Evolutionary conservation across 2,797 vertebrate species (phyloP).

Genomic region (Lacerta agilis): DNA sequence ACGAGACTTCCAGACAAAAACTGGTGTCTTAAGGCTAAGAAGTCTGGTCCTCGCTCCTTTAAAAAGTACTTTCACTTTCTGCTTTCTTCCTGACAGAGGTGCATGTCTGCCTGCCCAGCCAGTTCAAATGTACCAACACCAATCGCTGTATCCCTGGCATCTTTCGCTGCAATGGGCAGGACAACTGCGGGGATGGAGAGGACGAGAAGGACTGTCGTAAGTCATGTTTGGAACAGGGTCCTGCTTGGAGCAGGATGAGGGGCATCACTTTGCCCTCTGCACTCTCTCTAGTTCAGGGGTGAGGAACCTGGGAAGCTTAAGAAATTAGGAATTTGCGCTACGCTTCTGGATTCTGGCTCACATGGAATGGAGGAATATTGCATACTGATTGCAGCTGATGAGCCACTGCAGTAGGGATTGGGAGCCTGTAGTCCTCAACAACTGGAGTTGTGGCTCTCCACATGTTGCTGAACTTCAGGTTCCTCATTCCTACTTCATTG

Average conservation of each 20-base stretch:
- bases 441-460: background rate
- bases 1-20: background rate
- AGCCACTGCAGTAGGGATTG: too few relatives aligned
- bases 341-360: background rate
- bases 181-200: constrained; percentile 95
- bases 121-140: constrained; percentile 97
- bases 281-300: fast-evolving
- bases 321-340: too few relatives aligned
- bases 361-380: background rate
- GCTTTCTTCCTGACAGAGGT: constrained; percentile 82
- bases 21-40: background rate
- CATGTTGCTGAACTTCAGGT: background rate
- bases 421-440: too few relatives aligned
- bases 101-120: constrained; percentile 96
- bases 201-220: constrained; percentile 97
- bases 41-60: background rate
- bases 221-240: constrained; percentile 48
- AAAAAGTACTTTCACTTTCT: fast-evolving
- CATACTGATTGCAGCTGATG: too few relatives aligned
- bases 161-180: constrained; percentile 97
- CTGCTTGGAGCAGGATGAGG: background rate
- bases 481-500: background rate
- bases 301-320: too few relatives aligned
- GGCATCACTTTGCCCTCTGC: background rate
- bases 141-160: constrained; percentile 97